phyloP scores from a whole-genome alignment of 2,113 vertebrate genomes.

The Thalassoma bifasciatum region DNA sequence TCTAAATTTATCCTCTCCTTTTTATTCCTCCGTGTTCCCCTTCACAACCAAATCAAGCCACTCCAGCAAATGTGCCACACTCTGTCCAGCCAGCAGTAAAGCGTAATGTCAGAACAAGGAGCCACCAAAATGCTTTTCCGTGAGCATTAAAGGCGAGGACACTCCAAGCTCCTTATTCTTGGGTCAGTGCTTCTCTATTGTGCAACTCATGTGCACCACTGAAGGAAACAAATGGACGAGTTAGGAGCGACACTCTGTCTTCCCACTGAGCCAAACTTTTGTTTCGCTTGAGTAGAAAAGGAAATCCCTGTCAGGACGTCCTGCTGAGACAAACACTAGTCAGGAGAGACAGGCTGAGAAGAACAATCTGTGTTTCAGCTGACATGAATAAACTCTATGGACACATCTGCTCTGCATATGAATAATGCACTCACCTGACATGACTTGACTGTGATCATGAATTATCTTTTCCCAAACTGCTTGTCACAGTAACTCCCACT shows the following conservation, averaged over 20 bases:
- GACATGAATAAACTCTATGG: slow-evolving; percentile 42
- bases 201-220: slow-evolving; percentile 37
- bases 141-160: slow-evolving; percentile 45
- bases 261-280: slow-evolving; percentile 23
- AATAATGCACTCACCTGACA: slow-evolving; percentile 62
- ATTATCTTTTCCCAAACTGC: slow-evolving; percentile 60
- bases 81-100: slow-evolving; percentile 48
- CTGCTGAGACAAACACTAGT: slow-evolving; percentile 23
- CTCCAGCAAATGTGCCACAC: slow-evolving; percentile 39
- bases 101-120: slow-evolving; percentile 51
- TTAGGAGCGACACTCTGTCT: not conserved
- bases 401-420: slow-evolving; percentile 48
- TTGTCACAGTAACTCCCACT: slow-evolving; percentile 49
- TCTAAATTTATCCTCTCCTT: slow-evolving; percentile 4
- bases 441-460: slow-evolving; percentile 60
- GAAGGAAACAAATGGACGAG: slow-evolving; percentile 44
- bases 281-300: slow-evolving; percentile 18
- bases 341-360: not conserved
- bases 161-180: slow-evolving; percentile 42
- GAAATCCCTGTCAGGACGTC: slow-evolving; percentile 35
- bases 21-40: slow-evolving; percentile 16
- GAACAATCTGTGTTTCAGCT: slow-evolving; percentile 21
- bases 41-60: slow-evolving; percentile 26
- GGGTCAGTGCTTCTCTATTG: slow-evolving; percentile 50
- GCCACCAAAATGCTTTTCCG: slow-evolving; percentile 50